phyloP scores from a whole-genome alignment of 2,797 vertebrate genomes.

The Cuculus canorus region DNA sequence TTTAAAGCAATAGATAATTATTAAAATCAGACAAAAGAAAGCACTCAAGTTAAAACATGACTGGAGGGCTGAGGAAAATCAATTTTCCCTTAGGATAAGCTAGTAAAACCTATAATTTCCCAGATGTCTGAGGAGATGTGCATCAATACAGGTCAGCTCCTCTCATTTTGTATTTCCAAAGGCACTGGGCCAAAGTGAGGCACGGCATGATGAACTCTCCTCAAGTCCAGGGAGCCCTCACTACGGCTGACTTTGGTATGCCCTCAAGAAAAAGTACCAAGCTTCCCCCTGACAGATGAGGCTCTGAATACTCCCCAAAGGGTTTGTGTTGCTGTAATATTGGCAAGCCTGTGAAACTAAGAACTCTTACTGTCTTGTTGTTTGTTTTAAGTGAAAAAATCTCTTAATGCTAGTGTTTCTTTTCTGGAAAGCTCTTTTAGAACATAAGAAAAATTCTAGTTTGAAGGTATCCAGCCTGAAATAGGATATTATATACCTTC shows the following conservation, averaged over 20 bases:
- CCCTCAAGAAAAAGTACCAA: neutral
- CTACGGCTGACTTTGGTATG: neutral
- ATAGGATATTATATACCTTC: slow-evolving; percentile 28
- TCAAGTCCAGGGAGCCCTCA: neutral
- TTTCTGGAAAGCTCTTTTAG: neutral
- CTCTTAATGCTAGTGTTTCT: slow-evolving; percentile 33
- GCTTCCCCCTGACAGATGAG: rapidly evolving
- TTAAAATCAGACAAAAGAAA: neutral
- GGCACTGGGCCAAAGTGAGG: neutral
- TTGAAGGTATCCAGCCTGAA: slow-evolving; percentile 13
- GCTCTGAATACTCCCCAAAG: neutral
- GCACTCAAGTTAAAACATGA: neutral
- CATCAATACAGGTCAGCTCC: neutral
- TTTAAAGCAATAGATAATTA: neutral
- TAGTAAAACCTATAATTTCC: neutral
- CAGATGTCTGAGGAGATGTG: neutral
- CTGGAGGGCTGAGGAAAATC: neutral
- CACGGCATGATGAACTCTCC: neutral
- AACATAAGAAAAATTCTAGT: slow-evolving; percentile 26
- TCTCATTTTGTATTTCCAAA: neutral
- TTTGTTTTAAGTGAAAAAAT: neutral
- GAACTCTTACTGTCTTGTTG: neutral
- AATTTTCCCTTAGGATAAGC: neutral
- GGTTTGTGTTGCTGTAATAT: neutral
- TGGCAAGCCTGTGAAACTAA: neutral